Percentiles rank a stretch among this genome's conserved stretches.
phyloP scores from a whole-genome alignment of 1,140 invertebrate genomes.

The Rhynchophorus ferrugineus region DNA sequence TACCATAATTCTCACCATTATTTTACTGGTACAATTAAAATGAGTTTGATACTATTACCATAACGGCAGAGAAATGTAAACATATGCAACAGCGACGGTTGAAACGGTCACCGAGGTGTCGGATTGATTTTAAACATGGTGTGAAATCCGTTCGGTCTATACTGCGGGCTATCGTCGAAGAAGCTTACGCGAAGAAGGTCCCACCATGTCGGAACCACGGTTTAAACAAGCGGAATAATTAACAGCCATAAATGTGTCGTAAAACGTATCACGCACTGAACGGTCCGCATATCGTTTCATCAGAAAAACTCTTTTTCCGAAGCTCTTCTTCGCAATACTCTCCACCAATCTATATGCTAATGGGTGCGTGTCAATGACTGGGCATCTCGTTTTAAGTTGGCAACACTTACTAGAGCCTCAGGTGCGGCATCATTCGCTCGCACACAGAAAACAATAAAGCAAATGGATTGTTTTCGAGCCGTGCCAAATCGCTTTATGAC shows the following conservation, averaged over 20 bases:
- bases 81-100: no score
- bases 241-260: slow-evolving; percentile 22
- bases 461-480: slow-evolving; percentile 12
- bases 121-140: slow-evolving; percentile 9
- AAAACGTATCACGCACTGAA: slow-evolving; percentile 13
- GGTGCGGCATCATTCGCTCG: neutral
- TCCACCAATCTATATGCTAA: slow-evolving; percentile 34
- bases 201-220: neutral
- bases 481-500: slow-evolving; percentile 21
- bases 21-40: no score
- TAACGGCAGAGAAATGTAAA: no score
- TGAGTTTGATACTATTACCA: no score
- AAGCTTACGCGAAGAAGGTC: neutral
- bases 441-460: slow-evolving; percentile 16
- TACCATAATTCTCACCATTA: no score
- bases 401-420: neutral
- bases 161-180: no score
- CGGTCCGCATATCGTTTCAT: neutral
- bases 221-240: slow-evolving; percentile 12
- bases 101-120: slow-evolving; percentile 1
- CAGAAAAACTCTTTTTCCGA: neutral
- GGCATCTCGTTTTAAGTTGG: neutral
- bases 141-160: neutral
- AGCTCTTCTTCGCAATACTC: neutral
- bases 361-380: slow-evolving; percentile 28